phyloP scores from a whole-genome alignment of 2,888 invertebrate genomes.

The Drosophila anomalipes region DNA sequence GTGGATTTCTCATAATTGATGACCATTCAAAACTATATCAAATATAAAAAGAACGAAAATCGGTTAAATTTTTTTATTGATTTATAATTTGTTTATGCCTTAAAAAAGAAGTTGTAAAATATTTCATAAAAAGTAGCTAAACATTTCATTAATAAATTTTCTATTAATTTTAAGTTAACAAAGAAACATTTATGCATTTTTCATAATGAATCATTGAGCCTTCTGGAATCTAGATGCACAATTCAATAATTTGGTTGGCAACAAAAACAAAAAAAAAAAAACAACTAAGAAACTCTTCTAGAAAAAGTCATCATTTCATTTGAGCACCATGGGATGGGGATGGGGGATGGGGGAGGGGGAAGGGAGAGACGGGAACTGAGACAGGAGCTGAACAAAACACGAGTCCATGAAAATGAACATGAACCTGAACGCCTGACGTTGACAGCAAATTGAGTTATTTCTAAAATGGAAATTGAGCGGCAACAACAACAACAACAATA shows the following conservation, averaged over 20 bases:
- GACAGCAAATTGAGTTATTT: slow-evolving; percentile 59
- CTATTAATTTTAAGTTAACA: background rate
- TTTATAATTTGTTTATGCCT: background rate
- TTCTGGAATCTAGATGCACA: background rate
- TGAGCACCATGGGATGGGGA: background rate
- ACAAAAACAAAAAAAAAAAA: background rate
- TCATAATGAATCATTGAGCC: background rate
- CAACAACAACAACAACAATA: slow-evolving; percentile 25
- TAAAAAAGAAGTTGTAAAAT: background rate
- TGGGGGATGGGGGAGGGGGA: background rate
- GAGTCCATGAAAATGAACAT: background rate
- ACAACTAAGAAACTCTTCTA: background rate
- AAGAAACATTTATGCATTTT: background rate
- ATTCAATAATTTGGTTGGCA: background rate
- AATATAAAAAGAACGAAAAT: background rate
- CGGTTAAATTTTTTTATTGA: background rate
- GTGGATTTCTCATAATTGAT: background rate
- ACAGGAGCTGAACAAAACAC: slow-evolving; percentile 4
- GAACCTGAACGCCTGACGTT: slow-evolving; percentile 30
- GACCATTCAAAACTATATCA: background rate
- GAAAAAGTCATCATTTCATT: background rate
- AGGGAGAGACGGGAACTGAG: slow-evolving; percentile 12
- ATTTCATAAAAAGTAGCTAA: background rate
- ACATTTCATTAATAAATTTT: background rate
- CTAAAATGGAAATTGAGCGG: slow-evolving; percentile 49